A percentile compares a stretch with the other conserved stretches of the same genome.
phyloP scores from a whole-genome alignment of 1,140 invertebrate genomes.

The Lordiphosa collinella region DNA sequence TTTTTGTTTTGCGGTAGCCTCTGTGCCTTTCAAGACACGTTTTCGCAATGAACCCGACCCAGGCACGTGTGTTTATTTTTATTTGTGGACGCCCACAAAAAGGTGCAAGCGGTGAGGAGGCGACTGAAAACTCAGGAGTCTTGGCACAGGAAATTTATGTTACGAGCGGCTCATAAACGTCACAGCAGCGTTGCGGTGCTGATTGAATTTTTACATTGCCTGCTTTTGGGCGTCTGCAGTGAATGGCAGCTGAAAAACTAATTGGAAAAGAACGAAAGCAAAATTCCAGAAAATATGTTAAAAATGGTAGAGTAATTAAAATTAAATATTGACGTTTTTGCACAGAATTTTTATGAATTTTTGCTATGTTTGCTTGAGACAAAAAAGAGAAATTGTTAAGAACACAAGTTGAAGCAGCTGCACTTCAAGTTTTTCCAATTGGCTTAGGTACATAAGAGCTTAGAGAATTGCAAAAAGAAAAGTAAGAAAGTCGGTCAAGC shows the following conservation, averaged over 20 bases:
- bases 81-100: constrained; percentile 49
- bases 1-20: constrained; percentile 15
- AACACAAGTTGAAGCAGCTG: too few relatives aligned
- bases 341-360: not conserved
- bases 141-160: constrained; percentile 47
- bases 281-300: not conserved
- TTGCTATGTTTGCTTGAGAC: not conserved
- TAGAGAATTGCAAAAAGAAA: too few relatives aligned
- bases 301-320: constrained; percentile 8
- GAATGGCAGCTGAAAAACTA: constrained; percentile 29
- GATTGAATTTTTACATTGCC: constrained; percentile 62
- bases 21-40: constrained; percentile 40
- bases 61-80: constrained; percentile 64
- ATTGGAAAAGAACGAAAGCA: constrained; percentile 11
- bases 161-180: constrained; percentile 59
- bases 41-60: constrained; percentile 58
- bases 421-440: too few relatives aligned
- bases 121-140: not conserved
- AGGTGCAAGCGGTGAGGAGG: constrained; percentile 18
- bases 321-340: constrained; percentile 3
- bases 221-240: constrained; percentile 8
- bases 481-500: too few relatives aligned
- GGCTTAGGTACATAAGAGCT: too few relatives aligned
- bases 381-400: too few relatives aligned
- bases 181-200: constrained; percentile 29